phyloP scores from a whole-genome alignment of 2,888 invertebrate species.

The Gastrophysa polygoni region DNA sequence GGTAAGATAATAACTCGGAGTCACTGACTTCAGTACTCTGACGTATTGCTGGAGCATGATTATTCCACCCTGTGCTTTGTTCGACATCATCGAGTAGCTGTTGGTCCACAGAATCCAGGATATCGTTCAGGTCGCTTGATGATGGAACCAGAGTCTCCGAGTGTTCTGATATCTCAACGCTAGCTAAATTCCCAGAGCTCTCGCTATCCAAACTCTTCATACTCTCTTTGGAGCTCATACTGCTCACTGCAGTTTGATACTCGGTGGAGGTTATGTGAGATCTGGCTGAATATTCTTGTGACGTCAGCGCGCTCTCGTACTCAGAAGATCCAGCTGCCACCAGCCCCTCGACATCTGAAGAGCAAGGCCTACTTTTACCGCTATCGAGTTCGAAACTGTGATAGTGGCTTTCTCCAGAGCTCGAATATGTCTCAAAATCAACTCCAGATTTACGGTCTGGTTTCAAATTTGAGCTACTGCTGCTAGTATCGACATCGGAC shows the following conservation, averaged over 20 bases:
- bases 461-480: conserved; percentile 53
- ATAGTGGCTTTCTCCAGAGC: conserved; percentile 88
- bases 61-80: conserved; percentile 40
- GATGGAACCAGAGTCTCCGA: conserved; percentile 94
- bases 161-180: conserved; percentile 88
- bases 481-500: conserved; percentile 55
- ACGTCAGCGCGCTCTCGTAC: conserved; percentile 84
- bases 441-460: conserved; percentile 76
- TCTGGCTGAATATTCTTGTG: conserved; percentile 75
- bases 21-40: conserved; percentile 52
- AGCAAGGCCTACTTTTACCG: conserved; percentile 76
- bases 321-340: conserved; percentile 80
- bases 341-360: conserved; percentile 86
- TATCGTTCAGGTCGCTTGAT: conserved; percentile 78
- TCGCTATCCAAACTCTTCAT: conserved; percentile 90
- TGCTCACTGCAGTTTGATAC: conserved; percentile 84
- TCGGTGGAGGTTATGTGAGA: conserved; percentile 81
- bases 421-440: conserved; percentile 81
- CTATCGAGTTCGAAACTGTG: conserved; percentile 85
- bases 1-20: conserved; percentile 44
- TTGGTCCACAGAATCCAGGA: conserved; percentile 68
- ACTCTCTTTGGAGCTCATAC: conserved; percentile 87
- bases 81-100: conserved; percentile 56
- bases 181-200: conserved; percentile 86
- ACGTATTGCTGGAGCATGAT: conserved; percentile 35